Evolutionary conservation across 1,140 invertebrate genomes (phyloP), one percentile per base, ranked within the genome.

Genomic region (Thalassaphorura encarpata): DNA sequence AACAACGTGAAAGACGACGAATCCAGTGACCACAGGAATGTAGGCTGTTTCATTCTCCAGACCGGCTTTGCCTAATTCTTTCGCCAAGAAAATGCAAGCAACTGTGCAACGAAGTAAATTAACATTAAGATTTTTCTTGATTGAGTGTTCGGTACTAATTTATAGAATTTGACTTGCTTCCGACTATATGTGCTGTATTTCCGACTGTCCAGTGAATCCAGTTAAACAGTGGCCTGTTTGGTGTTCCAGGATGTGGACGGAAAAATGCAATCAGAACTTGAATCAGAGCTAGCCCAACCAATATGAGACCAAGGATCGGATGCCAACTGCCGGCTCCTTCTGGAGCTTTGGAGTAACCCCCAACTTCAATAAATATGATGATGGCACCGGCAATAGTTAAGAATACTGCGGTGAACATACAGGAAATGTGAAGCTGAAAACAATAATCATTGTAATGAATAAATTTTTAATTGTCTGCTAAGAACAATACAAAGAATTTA

Each of bases 131-230:
- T 47, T 26, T 39, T 13, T 27, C 21, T 47, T 36, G 40, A 56
- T 41, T 18, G 28, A 33, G 45, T 31, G 43, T 6, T 33, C 18
- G 16, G 50, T n/a, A n/a, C n/a, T n/a, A 43, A 18, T 40, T 23
- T 27, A 58, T 16, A 39, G 2, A 24, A 27, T n/a, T 45, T 41
- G 54, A 79, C 83, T 80, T 77, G 94, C 91, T 87, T 67, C 81
- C 88, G 52, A 93, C 75, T 63, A 94, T 88, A 69, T 94, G 89
- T 2, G 90, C 91, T n/a, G 81, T 73, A 70, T 94, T 96, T 45
- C 93, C 93, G 61, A 89, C 79, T 40, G 88, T 74, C 89, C 91
- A 97, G 72, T 97, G 92, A 16, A 81, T 67, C 92, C 92, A 97
- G 71, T 98, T 98, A 75, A 97, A 96, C 51, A 93, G 74, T 0